Evolutionary conservation across 2,888 invertebrate species (phyloP).

Genomic region (Heliconius sara): DNA sequence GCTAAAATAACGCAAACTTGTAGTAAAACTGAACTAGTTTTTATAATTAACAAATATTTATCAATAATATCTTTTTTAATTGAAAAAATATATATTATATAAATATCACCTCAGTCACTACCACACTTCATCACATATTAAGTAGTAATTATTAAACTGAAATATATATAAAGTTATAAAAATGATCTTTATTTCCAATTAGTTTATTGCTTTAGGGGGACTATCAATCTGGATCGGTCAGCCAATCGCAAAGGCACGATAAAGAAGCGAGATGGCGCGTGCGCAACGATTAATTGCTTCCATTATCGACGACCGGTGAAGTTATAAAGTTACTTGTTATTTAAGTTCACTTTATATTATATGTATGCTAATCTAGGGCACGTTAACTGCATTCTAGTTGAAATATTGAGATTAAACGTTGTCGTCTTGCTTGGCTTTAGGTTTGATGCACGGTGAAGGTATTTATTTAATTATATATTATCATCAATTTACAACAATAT

Average conservation of each 20-base stretch:
- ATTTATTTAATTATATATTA: too few relatives aligned
- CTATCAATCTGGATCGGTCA: constrained; percentile 30
- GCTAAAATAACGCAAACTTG: background rate
- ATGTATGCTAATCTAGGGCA: constrained; percentile 14
- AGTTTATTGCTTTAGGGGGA: constrained; percentile 16
- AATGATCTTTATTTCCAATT: constrained; percentile 14
- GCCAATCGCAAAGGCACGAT: constrained; percentile 43
- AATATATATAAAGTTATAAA: background rate
- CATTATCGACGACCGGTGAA: constrained; percentile 44
- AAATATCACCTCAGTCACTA: too few relatives aligned
- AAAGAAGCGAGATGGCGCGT: constrained; percentile 47
- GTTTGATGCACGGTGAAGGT: background rate
- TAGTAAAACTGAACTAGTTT: background rate
- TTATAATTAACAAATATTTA: background rate
- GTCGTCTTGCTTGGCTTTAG: background rate
- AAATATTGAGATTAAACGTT: background rate
- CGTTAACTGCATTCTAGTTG: constrained; percentile 3
- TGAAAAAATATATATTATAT: background rate
- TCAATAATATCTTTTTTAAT: background rate
- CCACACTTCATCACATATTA: background rate
- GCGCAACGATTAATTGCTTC: constrained; percentile 49
- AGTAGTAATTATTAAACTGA: background rate
- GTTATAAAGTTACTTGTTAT: constrained; percentile 43
- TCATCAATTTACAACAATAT: too few relatives aligned
- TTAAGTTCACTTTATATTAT: constrained; percentile 31